These are phyloP conservation scores for Serripes groenlandicus DNA, from an alignment of 2,888 invertebrate genomes.

Conservation along the genomic window DNA sequence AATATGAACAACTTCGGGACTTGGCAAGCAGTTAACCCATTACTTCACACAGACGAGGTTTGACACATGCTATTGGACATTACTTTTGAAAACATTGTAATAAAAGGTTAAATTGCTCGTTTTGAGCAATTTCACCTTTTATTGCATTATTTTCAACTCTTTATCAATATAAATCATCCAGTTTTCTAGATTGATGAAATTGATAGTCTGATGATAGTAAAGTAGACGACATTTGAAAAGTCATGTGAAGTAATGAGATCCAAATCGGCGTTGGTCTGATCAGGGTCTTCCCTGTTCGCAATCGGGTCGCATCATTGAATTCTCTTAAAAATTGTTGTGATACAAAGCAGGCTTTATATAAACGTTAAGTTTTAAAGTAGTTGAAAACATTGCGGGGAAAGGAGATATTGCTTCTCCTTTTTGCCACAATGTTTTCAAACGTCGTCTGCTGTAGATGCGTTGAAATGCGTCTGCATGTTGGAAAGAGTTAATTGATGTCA, in stretches of 20 bases:
- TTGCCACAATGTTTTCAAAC: not conserved
- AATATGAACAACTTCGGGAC: too few species aligned
- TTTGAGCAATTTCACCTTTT: not conserved
- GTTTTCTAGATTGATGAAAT: too few species aligned
- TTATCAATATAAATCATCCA: not conserved
- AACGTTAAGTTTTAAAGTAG: not conserved
- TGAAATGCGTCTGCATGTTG: not conserved
- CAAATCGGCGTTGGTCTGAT: too few species aligned
- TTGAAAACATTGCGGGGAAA: not conserved
- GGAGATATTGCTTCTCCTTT: not conserved
- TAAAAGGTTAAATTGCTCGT: not conserved
- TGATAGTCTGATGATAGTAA: too few species aligned
- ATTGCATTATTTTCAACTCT: not conserved
- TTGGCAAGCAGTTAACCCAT: not conserved
- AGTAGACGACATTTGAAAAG: too few species aligned
- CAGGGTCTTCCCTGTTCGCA: too few species aligned
- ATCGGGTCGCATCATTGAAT: too few species aligned
- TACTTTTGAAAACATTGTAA: not conserved
- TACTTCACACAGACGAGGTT: not conserved
- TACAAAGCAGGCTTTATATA: not conserved
- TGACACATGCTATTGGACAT: not conserved
- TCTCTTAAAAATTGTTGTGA: not conserved
- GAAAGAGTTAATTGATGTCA: too few species aligned
- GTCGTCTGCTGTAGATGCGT: not conserved
- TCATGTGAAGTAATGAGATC: too few species aligned